Base-by-base conservation (phyloP, 2,888 invertebrate species). In the Nipponacmea schrenckii region DNA sequence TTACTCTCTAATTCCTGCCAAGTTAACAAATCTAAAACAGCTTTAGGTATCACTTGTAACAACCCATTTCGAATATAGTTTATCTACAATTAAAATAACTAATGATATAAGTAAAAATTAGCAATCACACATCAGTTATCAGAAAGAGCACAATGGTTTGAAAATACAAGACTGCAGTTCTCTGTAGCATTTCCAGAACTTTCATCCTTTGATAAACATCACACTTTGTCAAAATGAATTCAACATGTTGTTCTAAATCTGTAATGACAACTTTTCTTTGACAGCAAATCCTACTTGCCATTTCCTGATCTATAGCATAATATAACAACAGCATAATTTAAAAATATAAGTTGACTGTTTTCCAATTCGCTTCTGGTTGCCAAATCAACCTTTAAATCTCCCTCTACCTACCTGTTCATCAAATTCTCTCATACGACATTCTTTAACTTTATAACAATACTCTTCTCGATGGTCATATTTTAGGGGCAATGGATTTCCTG, bases 1-100 rank as follows among this genome's bases (percentile, higher is more conserved):
- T 85, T 74, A 20, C 82, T 82, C 75, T 89, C 88, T 66, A 88
- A 77, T 71, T 88, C 88, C 69, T 87, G 87, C 87, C 87, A 88
- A 0, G 88, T 87, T 39, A 88, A 76, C 26, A 89, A 74, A 66
- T 86, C 84, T 14, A 88, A 79, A 15, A 87, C 87, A 70, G 87
- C 86, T 74, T 86, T 82, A 7, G 89, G 88, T 12, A 89, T 81
- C 8, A 87, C 87, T 67, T 84, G 83, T 64, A 87, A 78, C 64
- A 89, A 75, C 1, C 89, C 89, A 70, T 78, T 75, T 64, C 83
- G 80, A 7, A 88, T 81, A 2, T 88, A 86, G 27, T 75, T 77
- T 20, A 88, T 75, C 87, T 88, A 73, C 15, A 69, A 67, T 8
- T 39, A 44, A 4, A 31, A 15, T 10, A 39, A 8, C 10, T 39